Evolutionary conservation across 2,888 invertebrate species (phyloP).

Genomic region (Copidosoma aretas): DNA sequence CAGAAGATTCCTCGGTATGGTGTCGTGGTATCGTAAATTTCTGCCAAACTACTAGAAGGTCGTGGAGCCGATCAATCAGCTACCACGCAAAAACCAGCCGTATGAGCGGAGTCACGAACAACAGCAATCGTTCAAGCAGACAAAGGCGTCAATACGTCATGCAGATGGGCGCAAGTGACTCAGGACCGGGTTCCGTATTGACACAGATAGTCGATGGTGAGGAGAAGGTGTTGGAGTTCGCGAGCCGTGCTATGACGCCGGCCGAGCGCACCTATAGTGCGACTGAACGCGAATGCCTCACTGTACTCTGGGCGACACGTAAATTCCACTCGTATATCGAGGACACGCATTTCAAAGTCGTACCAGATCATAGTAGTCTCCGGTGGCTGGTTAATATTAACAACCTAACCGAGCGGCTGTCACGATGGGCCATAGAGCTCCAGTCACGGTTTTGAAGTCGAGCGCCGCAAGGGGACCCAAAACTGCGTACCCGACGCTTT

Average conservation of each 20-base stretch:
- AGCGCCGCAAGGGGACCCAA: conserved; percentile 20
- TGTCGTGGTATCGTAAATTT: conserved; percentile 50
- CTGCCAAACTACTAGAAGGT: conserved; percentile 43
- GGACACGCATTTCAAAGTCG: conserved; percentile 44
- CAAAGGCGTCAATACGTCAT: conserved; percentile 29
- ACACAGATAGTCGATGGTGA: conserved; percentile 24
- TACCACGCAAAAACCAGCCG: background rate
- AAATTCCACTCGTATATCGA: conserved; percentile 46
- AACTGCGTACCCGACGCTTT: conserved; percentile 33
- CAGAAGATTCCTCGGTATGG: conserved; percentile 49
- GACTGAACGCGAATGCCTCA: conserved; percentile 45
- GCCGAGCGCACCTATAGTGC: conserved; percentile 36
- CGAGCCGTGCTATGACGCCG: conserved; percentile 31
- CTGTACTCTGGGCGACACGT: conserved; percentile 42
- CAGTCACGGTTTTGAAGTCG: conserved; percentile 28
- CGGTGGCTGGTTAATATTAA: conserved; percentile 43
- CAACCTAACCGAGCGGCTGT: conserved; percentile 39
- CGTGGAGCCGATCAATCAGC: conserved; percentile 39
- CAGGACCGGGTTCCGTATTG: conserved; percentile 34
- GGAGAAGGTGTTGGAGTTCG: conserved; percentile 40
- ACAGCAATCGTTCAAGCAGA: conserved; percentile 10
- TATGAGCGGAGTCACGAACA: conserved; percentile 25
- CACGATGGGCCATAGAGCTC: conserved; percentile 32
- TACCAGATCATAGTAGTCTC: conserved; percentile 46
- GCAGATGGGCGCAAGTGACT: conserved; percentile 42